These are phyloP conservation scores for Sitobion miscanthi DNA, from an alignment of 1,140 invertebrate species.

Conservation along the genomic window DNA sequence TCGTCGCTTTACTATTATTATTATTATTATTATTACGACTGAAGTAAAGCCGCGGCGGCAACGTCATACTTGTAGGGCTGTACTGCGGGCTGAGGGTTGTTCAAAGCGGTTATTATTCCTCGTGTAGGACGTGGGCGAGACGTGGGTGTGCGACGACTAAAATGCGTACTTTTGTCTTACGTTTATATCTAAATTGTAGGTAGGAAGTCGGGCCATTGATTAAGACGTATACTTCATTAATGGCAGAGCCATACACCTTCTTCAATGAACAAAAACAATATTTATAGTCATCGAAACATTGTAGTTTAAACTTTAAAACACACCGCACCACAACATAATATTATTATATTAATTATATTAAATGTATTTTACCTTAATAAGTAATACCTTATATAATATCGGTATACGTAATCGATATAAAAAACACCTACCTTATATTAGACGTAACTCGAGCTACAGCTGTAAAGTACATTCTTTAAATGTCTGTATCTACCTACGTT, in stretches of 20 bases:
- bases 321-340: not conserved
- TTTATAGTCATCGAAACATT: not conserved
- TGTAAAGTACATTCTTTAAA: not conserved
- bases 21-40: too few relatives aligned
- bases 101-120: not conserved
- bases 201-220: not conserved
- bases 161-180: not conserved
- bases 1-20: too few relatives aligned
- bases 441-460: not conserved
- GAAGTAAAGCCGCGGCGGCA: too few relatives aligned
- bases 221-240: too few relatives aligned
- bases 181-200: not conserved
- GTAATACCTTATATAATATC: not conserved
- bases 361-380: not conserved
- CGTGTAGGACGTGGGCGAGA: too few relatives aligned
- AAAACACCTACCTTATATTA: not conserved
- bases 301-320: not conserved
- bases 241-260: too few relatives aligned
- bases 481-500: not conserved
- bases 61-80: not conserved
- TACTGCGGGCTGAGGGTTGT: not conserved
- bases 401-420: not conserved
- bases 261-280: not conserved
- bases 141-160: not conserved
- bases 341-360: not conserved